Evolutionary conservation across 1,140 invertebrate genomes (phyloP), one percentile per base, ranked within the genome.

Genomic region (Drosophila mojavensis): DNA sequence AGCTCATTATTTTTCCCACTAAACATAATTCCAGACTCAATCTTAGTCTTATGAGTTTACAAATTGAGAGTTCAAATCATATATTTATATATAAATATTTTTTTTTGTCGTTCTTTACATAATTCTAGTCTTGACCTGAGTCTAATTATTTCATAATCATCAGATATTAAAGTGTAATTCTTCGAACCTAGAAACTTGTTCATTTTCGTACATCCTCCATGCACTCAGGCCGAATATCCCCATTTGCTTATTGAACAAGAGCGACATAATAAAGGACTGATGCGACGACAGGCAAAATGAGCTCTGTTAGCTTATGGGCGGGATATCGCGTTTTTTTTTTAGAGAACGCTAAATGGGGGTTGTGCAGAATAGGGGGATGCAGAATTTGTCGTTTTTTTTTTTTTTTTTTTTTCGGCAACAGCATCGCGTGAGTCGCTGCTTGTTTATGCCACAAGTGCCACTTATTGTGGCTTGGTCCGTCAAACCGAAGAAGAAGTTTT

Each of bases 381-480:
- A 39, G 6, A 43, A 11, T 13, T 39, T 39, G 2, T 11, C 17
- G 17, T 17, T 4, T 3, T 9, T 47, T 47, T 17, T 20, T 47
- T 47, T 17, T 20, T 15, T 43, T 43, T 43, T 48, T 61, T 55
- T 68, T 83, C 76, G 71, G 58, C 66, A 59, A 59, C 33, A 13
- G 43, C 24, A 39, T 59, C 54, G 59, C 59, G 67, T 58, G 67
- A 63, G 60, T 53, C 30, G 61, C 17, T 62, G 50, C 77, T 73
- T 74, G 75, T 82, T 80, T 82, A 66, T 78, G 77, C 74, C 76
- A 78, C 70, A 77, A 78, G 73, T 75, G 76, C 61, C 74, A 79
- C 84, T 69, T 78, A 71, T 51, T 88, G 79, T 78, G 75, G 82
- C 75, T 74, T 51, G 66, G 43, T 17, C 50, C 51, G 60, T 56